These are phyloP conservation scores for Lochmaea capreae DNA, from an alignment of 2,888 invertebrate species.

Conservation along the genomic window DNA sequence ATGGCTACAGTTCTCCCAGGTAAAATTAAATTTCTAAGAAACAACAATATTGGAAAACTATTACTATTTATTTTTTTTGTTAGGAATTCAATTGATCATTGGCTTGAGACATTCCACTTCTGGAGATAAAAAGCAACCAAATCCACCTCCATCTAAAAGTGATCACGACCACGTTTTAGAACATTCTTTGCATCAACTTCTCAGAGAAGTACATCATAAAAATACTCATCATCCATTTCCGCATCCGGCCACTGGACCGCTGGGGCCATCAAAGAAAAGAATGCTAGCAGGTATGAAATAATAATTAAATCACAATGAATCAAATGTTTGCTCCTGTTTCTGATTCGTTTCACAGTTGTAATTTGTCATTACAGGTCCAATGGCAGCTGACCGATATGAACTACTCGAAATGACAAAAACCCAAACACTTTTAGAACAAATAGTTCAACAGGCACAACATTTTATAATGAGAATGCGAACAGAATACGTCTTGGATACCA, in stretches of 20 bases:
- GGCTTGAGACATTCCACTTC: constrained; percentile 89
- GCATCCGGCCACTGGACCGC: constrained; percentile 92
- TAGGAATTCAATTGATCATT: constrained; percentile 65
- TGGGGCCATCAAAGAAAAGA: constrained; percentile 92
- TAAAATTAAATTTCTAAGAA: not conserved
- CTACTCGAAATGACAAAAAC: constrained; percentile 90
- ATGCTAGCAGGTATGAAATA: constrained; percentile 80
- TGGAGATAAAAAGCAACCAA: constrained; percentile 68
- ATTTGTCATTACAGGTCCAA: constrained; percentile 72
- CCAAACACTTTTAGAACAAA: constrained; percentile 94
- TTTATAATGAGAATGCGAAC: constrained; percentile 92
- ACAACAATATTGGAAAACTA: no score
- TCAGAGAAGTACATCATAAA: constrained; percentile 91
- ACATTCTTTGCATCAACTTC: constrained; percentile 93
- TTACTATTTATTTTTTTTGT: no score
- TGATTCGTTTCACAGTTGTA: no score
- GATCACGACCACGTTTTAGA: constrained; percentile 98
- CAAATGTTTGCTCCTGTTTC: no score
- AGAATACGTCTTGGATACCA: constrained; percentile 92
- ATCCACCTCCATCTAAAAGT: constrained; percentile 68
- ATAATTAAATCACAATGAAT: constrained; percentile 2
- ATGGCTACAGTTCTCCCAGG: constrained; percentile 95
- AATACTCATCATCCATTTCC: constrained; percentile 95
- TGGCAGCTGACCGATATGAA: constrained; percentile 88
- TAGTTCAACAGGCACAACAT: constrained; percentile 95